These are phyloP conservation scores for Melitaea athalia DNA, from an alignment of 2,888 invertebrate genomes.

Conservation along the genomic window DNA sequence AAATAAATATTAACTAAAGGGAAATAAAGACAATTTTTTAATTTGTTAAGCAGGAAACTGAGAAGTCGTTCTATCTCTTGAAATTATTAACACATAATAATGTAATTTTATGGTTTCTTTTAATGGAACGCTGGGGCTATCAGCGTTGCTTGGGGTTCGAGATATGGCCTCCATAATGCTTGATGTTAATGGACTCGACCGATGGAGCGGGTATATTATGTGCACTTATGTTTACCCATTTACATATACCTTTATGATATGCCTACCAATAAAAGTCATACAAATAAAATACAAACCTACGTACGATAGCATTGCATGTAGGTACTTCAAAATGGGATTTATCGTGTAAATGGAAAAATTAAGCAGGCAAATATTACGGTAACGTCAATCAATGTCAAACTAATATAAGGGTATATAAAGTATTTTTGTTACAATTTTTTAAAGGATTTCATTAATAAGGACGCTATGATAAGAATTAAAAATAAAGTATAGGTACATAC, in stretches of 20 bases:
- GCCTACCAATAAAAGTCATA: conserved; percentile 33
- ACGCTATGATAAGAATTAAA: not conserved
- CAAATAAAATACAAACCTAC: conserved; percentile 29
- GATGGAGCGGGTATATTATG: conserved; percentile 43
- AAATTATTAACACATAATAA: conserved; percentile 82
- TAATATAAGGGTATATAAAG: not conserved
- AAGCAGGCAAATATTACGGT: conserved; percentile 5
- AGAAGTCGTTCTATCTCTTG: conserved; percentile 66
- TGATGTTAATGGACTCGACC: conserved; percentile 70
- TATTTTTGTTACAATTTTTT: not conserved
- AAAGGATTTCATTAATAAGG: not conserved
- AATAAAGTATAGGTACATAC: not conserved
- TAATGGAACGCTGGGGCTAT: conserved; percentile 77
- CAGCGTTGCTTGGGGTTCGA: conserved; percentile 63
- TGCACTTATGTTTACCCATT: conserved; percentile 31
- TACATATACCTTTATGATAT: conserved; percentile 35
- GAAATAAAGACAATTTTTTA: conserved; percentile 61
- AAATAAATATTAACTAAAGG: conserved; percentile 54
- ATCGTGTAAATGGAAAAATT: conserved; percentile 23
- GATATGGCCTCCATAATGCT: conserved; percentile 72
- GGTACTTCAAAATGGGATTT: conserved; percentile 22
- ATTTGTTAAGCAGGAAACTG: conserved; percentile 59
- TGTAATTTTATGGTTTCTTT: conserved; percentile 79
- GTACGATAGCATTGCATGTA: conserved; percentile 27
- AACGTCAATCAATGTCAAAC: not conserved